phyloP scores from a whole-genome alignment of 2,797 vertebrate species.

The Mormyrops boulengeri region DNA sequence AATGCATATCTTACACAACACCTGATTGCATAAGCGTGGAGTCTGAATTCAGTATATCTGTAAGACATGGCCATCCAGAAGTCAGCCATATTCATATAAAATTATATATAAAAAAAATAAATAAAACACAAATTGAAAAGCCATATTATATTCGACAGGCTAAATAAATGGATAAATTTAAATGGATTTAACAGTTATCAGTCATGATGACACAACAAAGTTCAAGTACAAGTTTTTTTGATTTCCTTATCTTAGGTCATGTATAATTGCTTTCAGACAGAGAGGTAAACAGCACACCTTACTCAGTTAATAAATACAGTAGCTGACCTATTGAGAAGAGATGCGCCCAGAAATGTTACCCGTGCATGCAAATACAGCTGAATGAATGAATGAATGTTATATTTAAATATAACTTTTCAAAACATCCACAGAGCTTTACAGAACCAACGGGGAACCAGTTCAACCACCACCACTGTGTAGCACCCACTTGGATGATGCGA shows the following conservation, averaged over 20 bases:
- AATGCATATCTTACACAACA: neutral
- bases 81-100: neutral
- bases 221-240: neutral
- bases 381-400: neutral
- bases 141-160: neutral
- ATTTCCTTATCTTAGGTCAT: neutral
- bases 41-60: neutral
- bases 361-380: neutral
- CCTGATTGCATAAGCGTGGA: neutral
- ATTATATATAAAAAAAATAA: neutral
- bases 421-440: neutral
- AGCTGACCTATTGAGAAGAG: neutral
- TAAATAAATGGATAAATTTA: neutral
- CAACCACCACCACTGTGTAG: neutral
- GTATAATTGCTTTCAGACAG: neutral
- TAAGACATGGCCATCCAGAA: neutral
- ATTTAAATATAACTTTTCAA: neutral
- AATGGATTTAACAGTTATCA: neutral
- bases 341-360: neutral
- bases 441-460: neutral
- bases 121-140: neutral
- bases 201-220: neutral
- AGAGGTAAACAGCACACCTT: neutral
- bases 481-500: neutral
- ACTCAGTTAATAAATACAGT: too few relatives aligned